Evolutionary conservation across 2,113 vertebrate species (phyloP).

Genomic region (Mesocricetus auratus): DNA sequence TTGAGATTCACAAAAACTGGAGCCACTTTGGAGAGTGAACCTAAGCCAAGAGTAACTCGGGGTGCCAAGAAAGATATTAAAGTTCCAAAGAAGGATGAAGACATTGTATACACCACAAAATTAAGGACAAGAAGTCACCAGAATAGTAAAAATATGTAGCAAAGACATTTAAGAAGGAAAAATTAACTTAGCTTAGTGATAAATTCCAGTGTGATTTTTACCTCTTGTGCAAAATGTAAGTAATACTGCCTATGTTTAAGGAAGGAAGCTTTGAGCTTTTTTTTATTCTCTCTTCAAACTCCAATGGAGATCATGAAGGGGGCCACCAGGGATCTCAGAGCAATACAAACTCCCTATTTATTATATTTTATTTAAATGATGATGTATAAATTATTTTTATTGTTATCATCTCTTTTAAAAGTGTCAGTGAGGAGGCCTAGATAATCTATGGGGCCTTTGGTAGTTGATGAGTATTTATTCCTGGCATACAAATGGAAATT

Average conservation of each 20-base stretch:
- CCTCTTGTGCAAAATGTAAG: constrained; percentile 45
- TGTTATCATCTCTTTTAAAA: too few species aligned
- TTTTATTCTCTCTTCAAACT: background rate
- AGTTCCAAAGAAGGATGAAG: background rate
- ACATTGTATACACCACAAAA: background rate
- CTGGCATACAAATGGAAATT: too few species aligned
- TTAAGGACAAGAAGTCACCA: constrained; percentile 52
- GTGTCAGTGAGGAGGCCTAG: too few species aligned
- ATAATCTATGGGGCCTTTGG: too few species aligned
- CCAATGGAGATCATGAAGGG: background rate
- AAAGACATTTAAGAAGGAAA: background rate
- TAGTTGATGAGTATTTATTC: too few species aligned
- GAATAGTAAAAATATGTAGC: background rate
- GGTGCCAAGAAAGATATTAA: background rate
- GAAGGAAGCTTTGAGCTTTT: background rate
- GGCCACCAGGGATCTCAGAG: background rate
- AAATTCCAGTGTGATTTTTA: background rate
- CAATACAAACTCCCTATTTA: too few species aligned
- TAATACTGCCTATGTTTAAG: background rate
- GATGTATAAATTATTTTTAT: too few species aligned
- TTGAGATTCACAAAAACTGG: background rate
- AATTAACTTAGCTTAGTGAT: background rate
- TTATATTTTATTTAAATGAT: too few species aligned
- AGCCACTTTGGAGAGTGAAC: rapidly evolving
- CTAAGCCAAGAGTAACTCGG: background rate